Evolutionary conservation across 2,888 invertebrate genomes (phyloP).

Genomic region (Oscheius myriophilus): DNA sequence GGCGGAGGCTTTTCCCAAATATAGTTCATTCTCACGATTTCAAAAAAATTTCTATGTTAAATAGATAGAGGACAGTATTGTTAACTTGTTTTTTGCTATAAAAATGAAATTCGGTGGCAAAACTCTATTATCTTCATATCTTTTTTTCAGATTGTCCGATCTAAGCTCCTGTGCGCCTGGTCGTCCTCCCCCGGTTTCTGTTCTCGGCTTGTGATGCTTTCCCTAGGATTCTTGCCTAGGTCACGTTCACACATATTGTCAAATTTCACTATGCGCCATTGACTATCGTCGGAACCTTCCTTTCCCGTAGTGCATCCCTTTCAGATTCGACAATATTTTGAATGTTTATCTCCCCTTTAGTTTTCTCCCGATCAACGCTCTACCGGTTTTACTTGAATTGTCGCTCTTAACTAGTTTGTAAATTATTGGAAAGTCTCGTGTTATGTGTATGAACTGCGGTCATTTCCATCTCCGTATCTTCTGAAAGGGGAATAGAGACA

Average conservation of each 20-base stretch:
- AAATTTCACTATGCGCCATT: background rate
- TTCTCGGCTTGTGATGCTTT: no score
- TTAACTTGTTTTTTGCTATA: no score
- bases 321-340: background rate
- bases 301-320: slow-evolving; percentile 1
- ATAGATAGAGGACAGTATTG: no score
- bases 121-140: no score
- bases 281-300: background rate
- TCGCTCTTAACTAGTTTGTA: slow-evolving; percentile 14
- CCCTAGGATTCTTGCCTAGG: no score
- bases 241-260: background rate
- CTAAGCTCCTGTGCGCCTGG: background rate
- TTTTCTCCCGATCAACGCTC: slow-evolving; percentile 15
- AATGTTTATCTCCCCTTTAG: slow-evolving; percentile 1
- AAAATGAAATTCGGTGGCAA: no score
- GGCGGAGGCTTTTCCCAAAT: no score
- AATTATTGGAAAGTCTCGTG: slow-evolving; percentile 3
- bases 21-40: no score
- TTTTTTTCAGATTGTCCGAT: background rate
- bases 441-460: background rate
- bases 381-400: slow-evolving; percentile 18
- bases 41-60: no score
- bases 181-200: slow-evolving; percentile 10
- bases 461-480: no score
- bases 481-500: no score